These are phyloP conservation scores for Clinocottus analis DNA, from an alignment of 2,113 vertebrate genomes.

Conservation along the genomic window DNA sequence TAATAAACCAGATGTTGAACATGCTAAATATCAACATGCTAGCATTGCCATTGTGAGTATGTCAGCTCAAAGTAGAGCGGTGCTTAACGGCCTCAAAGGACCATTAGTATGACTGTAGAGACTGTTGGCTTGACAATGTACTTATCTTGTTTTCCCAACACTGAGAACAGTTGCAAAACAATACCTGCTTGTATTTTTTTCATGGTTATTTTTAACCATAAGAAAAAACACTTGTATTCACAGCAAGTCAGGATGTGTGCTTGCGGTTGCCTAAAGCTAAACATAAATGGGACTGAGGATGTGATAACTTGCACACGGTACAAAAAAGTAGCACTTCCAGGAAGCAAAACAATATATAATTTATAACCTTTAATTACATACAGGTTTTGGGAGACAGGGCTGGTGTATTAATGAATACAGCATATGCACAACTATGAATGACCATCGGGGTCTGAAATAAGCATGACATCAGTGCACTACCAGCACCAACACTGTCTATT, in stretches of 20 bases:
- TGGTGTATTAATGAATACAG: not conserved
- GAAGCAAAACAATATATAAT: conserved; percentile 14
- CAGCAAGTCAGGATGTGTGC: not conserved
- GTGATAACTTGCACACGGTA: not conserved
- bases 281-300: not conserved
- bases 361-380: not conserved
- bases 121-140: not conserved
- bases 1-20: not conserved
- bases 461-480: no score
- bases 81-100: no score
- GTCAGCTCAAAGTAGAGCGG: not conserved
- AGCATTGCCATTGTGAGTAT: no score
- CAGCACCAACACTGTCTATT: no score
- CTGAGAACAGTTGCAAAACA: not conserved
- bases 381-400: not conserved
- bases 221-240: no score
- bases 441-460: no score
- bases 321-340: not conserved
- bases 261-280: conserved; percentile 22
- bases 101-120: not conserved
- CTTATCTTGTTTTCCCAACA: conserved; percentile 4
- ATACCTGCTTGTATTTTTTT: not conserved
- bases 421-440: not conserved
- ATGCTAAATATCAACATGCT: not conserved
- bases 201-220: no score